A percentile compares a stretch with the other conserved stretches of the same genome.
phyloP scores from a whole-genome alignment of 2,888 invertebrate genomes.

The Plagiodera versicolora region DNA sequence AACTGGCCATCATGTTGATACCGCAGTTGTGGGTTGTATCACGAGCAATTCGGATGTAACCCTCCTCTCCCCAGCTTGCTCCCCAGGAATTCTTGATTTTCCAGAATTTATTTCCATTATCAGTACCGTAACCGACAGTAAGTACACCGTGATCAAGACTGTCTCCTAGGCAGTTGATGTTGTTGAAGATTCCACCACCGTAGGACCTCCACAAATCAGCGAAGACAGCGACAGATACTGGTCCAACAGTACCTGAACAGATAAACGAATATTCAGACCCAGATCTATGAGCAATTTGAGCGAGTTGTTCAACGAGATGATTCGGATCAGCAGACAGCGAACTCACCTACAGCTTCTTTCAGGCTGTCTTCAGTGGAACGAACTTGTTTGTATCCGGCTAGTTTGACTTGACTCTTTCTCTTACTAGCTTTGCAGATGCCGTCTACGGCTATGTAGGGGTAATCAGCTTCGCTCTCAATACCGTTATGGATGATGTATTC shows the following conservation, averaged over 20 bases:
- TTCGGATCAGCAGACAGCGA: too few species aligned
- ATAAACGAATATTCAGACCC: too few species aligned
- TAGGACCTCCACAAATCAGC: conserved; percentile 83
- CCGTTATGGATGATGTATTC: conserved; percentile 77
- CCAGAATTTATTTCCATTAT: conserved; percentile 51
- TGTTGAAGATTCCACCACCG: conserved; percentile 74
- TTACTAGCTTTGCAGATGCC: too few species aligned
- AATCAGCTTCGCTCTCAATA: conserved; percentile 71
- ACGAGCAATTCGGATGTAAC: conserved; percentile 20
- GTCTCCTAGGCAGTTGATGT: conserved; percentile 64
- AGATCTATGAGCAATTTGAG: too few species aligned
- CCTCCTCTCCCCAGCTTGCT: conserved; percentile 32
- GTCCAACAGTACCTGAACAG: conserved; percentile 55
- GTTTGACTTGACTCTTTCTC: not conserved
- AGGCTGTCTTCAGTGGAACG: not conserved
- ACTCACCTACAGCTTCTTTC: conserved; percentile 20
- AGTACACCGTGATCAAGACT: conserved; percentile 80
- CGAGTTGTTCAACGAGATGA: too few species aligned
- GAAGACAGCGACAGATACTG: conserved; percentile 84
- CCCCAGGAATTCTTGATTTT: conserved; percentile 68
- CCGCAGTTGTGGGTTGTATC: not conserved
- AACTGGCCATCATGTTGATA: not conserved
- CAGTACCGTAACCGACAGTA: conserved; percentile 46
- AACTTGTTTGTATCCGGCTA: not conserved
- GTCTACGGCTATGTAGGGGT: conserved; percentile 15